These are phyloP conservation scores for Arremon brunneinucha DNA, from an alignment of 2,797 vertebrate genomes.

Conservation along the genomic window DNA sequence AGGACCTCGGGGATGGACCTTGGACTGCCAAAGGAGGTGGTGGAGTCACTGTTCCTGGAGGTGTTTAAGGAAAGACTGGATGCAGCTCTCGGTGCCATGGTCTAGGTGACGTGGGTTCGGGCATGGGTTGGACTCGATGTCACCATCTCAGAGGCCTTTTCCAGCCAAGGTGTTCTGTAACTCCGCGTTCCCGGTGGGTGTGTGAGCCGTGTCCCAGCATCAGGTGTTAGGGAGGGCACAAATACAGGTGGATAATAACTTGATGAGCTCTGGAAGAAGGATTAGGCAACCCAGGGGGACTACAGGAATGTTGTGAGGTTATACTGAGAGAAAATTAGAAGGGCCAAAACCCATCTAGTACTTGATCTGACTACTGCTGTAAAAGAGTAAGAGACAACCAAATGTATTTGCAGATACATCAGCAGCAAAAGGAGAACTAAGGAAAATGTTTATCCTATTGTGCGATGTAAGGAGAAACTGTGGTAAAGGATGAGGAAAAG, in stretches of 20 bases:
- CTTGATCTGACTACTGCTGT: not conserved
- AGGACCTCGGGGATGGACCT: rapidly evolving
- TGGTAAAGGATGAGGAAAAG: not conserved
- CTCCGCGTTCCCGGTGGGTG: rapidly evolving
- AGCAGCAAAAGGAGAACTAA: not conserved
- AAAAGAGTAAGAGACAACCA: not conserved
- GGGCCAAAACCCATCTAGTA: not conserved
- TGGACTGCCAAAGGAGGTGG: not conserved
- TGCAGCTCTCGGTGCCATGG: not conserved
- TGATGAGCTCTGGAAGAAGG: not conserved
- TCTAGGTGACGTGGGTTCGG: rapidly evolving
- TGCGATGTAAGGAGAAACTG: too few species aligned
- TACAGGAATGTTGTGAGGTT: not conserved
- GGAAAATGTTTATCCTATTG: not conserved
- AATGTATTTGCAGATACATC: not conserved
- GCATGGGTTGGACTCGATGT: not conserved
- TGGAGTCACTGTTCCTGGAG: not conserved
- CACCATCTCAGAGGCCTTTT: not conserved
- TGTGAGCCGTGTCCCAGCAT: rapidly evolving
- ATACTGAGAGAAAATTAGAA: not conserved
- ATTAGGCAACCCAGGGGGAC: not conserved
- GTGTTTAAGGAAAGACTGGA: not conserved
- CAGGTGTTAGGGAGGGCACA: not conserved
- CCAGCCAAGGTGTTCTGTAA: not conserved
- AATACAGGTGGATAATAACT: rapidly evolving